Percentiles rank a stretch among this genome's conserved stretches.
phyloP scores from a whole-genome alignment of 2,113 vertebrate species.

The Myotis davidii region DNA sequence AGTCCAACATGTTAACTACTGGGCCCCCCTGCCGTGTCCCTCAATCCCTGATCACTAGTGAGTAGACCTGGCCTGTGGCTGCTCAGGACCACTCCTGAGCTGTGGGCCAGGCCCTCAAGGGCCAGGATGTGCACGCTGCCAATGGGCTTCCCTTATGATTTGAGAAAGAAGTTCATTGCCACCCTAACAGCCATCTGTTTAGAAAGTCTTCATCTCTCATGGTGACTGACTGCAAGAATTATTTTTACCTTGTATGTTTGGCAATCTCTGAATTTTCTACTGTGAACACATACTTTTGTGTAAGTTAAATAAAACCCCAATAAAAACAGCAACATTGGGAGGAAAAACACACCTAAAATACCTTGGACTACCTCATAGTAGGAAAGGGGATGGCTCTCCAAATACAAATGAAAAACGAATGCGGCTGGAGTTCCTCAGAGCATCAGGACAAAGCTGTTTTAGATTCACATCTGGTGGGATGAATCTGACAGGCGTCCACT shows the following conservation, averaged over 20 bases:
- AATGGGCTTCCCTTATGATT: no score
- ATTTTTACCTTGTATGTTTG: not conserved
- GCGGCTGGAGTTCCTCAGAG: rapidly evolving
- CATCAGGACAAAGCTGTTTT: not conserved
- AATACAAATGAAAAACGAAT: not conserved
- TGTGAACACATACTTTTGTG: not conserved
- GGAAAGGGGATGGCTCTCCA: not conserved
- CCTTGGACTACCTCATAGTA: not conserved
- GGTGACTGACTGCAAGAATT: no score
- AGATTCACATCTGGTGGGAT: conserved; percentile 40
- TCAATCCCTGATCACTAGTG: no score
- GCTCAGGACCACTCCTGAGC: not conserved
- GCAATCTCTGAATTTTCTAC: not conserved
- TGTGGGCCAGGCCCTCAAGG: not conserved
- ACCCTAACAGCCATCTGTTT: not conserved
- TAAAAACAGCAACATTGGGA: not conserved
- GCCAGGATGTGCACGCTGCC: not conserved
- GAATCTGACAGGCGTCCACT: not conserved
- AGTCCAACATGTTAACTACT: not conserved
- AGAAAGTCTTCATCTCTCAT: not conserved
- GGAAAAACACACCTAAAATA: not conserved
- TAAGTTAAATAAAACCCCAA: not conserved
- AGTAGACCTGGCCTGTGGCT: not conserved
- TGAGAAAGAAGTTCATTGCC: not conserved
- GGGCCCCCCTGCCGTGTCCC: no score